Evolutionary conservation across 2,888 invertebrate genomes (phyloP).

Genomic region (Mimumesa dahlbomi): DNA sequence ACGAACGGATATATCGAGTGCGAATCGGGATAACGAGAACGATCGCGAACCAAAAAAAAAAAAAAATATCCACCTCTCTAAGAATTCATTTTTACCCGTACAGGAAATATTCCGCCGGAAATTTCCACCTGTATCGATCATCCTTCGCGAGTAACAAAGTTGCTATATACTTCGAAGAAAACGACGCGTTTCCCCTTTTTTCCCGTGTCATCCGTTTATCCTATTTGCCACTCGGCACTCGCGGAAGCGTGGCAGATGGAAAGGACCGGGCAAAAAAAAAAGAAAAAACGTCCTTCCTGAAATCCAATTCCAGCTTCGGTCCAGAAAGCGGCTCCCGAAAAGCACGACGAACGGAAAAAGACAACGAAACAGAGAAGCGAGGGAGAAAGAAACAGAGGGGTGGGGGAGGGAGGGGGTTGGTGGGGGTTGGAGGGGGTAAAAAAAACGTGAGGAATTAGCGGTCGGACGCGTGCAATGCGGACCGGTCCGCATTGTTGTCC

Average conservation of each 20-base stretch:
- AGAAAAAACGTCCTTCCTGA: slow-evolving; percentile 69
- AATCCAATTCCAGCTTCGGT: slow-evolving; percentile 69
- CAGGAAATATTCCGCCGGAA: too few relatives aligned
- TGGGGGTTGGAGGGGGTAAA: slow-evolving; percentile 29
- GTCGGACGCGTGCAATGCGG: slow-evolving; percentile 77
- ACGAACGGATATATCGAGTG: too few relatives aligned
- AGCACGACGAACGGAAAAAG: background rate
- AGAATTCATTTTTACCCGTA: too few relatives aligned
- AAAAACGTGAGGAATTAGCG: slow-evolving; percentile 74
- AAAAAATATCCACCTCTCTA: too few relatives aligned
- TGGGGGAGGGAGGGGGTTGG: slow-evolving; percentile 35
- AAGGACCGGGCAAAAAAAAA: slow-evolving; percentile 56
- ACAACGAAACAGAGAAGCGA: slow-evolving; percentile 1
- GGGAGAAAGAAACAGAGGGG: slow-evolving; percentile 17
- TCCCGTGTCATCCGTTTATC: background rate
- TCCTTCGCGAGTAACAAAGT: too few relatives aligned
- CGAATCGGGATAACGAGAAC: too few relatives aligned
- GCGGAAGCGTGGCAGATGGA: slow-evolving; percentile 44
- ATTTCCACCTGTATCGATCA: too few relatives aligned
- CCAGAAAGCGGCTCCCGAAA: slow-evolving; percentile 45
- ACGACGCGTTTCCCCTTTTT: too few relatives aligned
- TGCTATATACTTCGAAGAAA: too few relatives aligned
- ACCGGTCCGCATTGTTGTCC: slow-evolving; percentile 75
- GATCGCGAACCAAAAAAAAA: too few relatives aligned
- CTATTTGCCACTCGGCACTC: slow-evolving; percentile 5